phyloP scores from a whole-genome alignment of 2,888 invertebrate genomes.

The Caenorhabditis sp. region DNA sequence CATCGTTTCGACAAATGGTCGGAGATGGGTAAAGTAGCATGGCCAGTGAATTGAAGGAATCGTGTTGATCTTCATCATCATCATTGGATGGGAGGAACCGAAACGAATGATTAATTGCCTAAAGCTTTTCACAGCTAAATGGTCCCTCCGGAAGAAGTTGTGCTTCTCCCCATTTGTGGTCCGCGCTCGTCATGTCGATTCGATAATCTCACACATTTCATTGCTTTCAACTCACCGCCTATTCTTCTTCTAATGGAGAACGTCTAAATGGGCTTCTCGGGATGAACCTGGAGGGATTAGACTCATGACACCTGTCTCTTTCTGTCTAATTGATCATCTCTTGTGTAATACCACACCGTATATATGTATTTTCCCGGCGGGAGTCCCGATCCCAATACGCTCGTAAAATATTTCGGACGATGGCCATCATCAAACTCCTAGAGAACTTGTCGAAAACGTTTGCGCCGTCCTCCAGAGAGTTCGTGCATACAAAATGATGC shows the following conservation, averaged over 20 bases:
- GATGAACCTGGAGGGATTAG: conserved; percentile 34
- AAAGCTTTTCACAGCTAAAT: conserved; percentile 43
- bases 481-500: conserved; percentile 57
- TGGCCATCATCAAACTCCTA: conserved; percentile 16
- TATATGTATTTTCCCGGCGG: conserved; percentile 31
- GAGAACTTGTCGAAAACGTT: conserved; percentile 34
- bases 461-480: conserved; percentile 50
- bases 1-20: conserved; percentile 39
- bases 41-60: not conserved
- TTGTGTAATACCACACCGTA: not conserved
- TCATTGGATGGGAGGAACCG: conserved; percentile 1
- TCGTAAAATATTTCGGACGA: conserved; percentile 45
- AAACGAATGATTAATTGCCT: conserved; percentile 54
- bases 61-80: conserved; percentile 40
- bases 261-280: not conserved
- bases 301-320: conserved; percentile 19
- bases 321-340: conserved; percentile 30
- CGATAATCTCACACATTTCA: conserved; percentile 56
- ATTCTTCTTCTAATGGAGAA: not conserved
- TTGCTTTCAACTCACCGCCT: conserved; percentile 52
- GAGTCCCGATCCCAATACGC: conserved; percentile 23
- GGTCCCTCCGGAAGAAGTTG: conserved; percentile 60
- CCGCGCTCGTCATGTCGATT: conserved; percentile 46
- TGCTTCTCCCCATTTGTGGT: conserved; percentile 19
- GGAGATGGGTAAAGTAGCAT: not conserved